Evolutionary conservation across 1,140 invertebrate genomes (phyloP).

Genomic region (Zaprionus nigranus): DNA sequence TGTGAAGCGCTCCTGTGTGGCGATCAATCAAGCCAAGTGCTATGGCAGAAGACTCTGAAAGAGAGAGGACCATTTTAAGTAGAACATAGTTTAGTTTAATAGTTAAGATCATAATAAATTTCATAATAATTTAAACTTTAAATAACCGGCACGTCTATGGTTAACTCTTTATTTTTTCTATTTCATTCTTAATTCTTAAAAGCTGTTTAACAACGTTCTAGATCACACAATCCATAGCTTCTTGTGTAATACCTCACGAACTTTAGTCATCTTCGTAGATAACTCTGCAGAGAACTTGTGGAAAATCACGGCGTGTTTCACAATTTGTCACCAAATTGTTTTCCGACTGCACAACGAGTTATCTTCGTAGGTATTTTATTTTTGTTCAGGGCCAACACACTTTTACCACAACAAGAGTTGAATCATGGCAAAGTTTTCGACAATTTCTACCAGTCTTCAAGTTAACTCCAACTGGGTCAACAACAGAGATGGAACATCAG

Average conservation of each 20-base stretch:
- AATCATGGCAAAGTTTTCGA: constrained; percentile 29
- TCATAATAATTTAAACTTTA: not conserved
- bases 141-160: not conserved
- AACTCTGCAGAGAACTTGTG: not conserved
- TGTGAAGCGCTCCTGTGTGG: constrained; percentile 65
- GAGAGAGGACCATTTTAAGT: not conserved
- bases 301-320: constrained; percentile 25
- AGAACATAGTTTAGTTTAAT: not conserved
- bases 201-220: not conserved
- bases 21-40: constrained; percentile 64
- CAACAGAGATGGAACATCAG: not conserved
- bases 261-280: not conserved
- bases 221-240: not conserved
- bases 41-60: constrained; percentile 34
- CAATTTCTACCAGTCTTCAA: constrained; percentile 7
- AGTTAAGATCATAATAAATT: not conserved
- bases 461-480: not conserved
- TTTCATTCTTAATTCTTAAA: not conserved
- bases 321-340: constrained; percentile 10
- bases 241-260: not conserved
- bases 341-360: constrained; percentile 1
- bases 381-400: constrained; percentile 19
- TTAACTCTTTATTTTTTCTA: not conserved
- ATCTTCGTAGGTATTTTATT: constrained; percentile 3
- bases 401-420: constrained; percentile 32